A percentile compares a stretch with the other conserved stretches of the same genome.
phyloP scores from a whole-genome alignment of 2,113 vertebrate genomes.

The Lates calcarifer region DNA sequence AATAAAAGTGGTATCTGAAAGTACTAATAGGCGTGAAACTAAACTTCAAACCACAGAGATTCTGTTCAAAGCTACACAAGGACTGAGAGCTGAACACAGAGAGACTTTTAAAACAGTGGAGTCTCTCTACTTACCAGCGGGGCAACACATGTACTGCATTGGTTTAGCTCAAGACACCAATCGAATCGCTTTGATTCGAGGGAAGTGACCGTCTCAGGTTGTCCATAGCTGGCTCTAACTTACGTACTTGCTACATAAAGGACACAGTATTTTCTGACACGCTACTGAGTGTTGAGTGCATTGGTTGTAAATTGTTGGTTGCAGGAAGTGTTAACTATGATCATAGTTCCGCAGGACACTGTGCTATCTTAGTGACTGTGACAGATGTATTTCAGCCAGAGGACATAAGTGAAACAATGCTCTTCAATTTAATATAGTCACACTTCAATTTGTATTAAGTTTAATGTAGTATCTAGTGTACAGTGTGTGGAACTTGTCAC shows the following conservation, averaged over 20 bases:
- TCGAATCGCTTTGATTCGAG: no score
- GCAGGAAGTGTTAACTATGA: neutral
- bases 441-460: neutral
- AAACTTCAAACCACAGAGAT: conserved; percentile 3
- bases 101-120: neutral
- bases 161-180: no score
- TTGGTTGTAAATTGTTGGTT: neutral
- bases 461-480: neutral
- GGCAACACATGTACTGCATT: neutral
- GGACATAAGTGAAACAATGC: neutral
- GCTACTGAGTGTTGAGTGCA: neutral
- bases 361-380: neutral
- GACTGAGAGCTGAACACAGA: neutral
- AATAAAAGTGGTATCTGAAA: neutral
- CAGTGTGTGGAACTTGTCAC: neutral
- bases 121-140: neutral
- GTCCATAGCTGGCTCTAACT: no score
- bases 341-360: neutral
- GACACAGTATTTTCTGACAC: no score
- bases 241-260: no score
- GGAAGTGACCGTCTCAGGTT: no score
- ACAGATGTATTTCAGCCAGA: neutral
- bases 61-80: neutral
- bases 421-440: neutral
- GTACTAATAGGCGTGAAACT: neutral